Percentiles rank a stretch among this genome's conserved stretches.
phyloP scores from a whole-genome alignment of 2,888 invertebrate genomes.

The Prenolepis imparis region DNA sequence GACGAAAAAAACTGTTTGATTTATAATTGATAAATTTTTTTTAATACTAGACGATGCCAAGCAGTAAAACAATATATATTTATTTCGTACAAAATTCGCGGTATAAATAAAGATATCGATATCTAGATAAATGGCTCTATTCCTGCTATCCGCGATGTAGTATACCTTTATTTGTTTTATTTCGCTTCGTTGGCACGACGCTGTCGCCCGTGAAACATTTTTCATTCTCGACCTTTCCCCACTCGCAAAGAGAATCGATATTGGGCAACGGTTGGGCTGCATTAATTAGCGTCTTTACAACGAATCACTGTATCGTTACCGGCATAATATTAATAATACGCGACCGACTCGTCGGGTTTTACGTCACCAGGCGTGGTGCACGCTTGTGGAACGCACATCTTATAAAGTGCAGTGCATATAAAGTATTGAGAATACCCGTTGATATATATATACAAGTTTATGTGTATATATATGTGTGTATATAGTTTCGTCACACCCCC shows the following conservation, averaged over 20 bases:
- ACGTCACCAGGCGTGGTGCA: constrained; percentile 31
- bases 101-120: background rate
- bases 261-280: constrained; percentile 25
- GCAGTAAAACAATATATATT: background rate
- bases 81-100: background rate
- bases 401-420: constrained; percentile 35
- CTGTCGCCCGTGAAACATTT: constrained; percentile 19
- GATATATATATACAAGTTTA: background rate
- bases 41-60: background rate
- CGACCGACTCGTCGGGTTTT: constrained; percentile 21
- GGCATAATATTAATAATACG: constrained; percentile 35
- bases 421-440: constrained; percentile 50
- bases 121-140: constrained; percentile 23
- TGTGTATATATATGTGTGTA: background rate
- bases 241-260: constrained; percentile 13
- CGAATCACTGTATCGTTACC: background rate
- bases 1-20: background rate
- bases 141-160: background rate
- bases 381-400: constrained; percentile 38
- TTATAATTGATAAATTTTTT: background rate
- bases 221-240: constrained; percentile 26
- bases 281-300: constrained; percentile 42
- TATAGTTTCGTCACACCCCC: constrained; percentile 60
- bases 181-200: background rate
- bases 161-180: background rate